Base-by-base conservation (phyloP, 35 echinoderm and acorn worm genomes). In the Patiria miniata region DNA sequence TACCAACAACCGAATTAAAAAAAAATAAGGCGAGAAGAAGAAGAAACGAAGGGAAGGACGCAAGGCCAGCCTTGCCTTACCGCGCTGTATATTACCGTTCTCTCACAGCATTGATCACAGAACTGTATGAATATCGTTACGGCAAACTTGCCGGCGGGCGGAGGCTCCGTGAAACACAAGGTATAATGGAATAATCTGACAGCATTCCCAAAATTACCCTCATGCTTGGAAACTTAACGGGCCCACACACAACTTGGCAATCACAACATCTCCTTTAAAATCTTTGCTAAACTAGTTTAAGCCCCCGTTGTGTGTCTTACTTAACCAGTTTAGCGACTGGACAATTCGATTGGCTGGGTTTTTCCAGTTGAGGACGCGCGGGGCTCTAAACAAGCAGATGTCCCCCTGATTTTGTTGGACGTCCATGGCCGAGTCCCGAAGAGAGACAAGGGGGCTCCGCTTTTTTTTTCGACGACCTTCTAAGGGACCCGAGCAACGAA, bases 201-300 rank as follows among this genome's bases (percentile, higher is more conserved):
- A 47, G 42, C 42, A 47, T 47, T 47, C 42, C 42, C 42, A 4
- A 47, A 47, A 47, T 47, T 47, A 47, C 4, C 42, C 4, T 47
- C 42, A 47, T 47, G 42, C 42, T 47, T 47, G 42, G 42, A 4
- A 47, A 47, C 42, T 12, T 47, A 47, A 47, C 42, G 42, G 42
- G 42, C 12, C 42, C 42, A 32, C 65, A 34, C 65, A 73, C 34
- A 73, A 36, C 65, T 73, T 34, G 65, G 34, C 65, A 73, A 73
- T 73, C 65, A 73, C 29, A 73, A 73, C 65, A 73, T 26, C 65
- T 30, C 65, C 26, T 34, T 26, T 73, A 30, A 73, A 73, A 73
- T 73, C 65, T 73, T 73, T 73, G 15, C 65, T 73, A 73, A 73
- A 73, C 65, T 34, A 22, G 65, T 73, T 73, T 73, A 34, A 12